A percentile compares a stretch with the other conserved stretches of the same genome.
Evolutionary conservation across 53 echinoderm and acorn worm genomes (phyloP).

Genomic region (Arbacia lixula): DNA sequence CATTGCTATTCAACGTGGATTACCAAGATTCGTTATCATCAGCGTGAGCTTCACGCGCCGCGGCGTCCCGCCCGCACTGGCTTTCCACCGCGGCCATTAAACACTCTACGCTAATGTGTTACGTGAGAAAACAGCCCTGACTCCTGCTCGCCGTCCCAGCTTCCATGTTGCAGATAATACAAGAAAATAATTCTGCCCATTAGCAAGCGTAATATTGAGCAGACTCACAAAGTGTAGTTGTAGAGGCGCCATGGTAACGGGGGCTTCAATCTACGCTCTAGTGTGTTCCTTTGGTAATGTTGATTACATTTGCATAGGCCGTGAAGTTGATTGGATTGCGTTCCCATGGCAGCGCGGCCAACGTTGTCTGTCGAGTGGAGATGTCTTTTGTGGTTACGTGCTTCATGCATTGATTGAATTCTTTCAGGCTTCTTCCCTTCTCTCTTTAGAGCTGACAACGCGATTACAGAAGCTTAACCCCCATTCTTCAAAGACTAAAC

Average conservation of each 20-base stretch:
- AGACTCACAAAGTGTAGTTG: constrained; percentile 24
- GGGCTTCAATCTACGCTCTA: constrained; percentile 23
- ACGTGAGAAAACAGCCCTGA: no score
- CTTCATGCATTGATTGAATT: constrained; percentile 7
- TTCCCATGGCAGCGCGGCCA: constrained; percentile 31
- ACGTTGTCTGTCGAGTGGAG: neutral
- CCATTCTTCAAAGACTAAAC: no score
- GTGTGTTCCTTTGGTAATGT: constrained; percentile 53
- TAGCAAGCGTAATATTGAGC: neutral
- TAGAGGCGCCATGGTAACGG: constrained; percentile 41
- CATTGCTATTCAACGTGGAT: no score
- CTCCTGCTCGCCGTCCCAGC: neutral
- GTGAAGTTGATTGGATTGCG: constrained; percentile 46
- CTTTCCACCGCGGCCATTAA: no score
- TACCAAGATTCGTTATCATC: no score
- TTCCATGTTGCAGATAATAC: constrained; percentile 31
- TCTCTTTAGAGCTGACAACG: no score
- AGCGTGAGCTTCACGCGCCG: no score
- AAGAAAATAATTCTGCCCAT: constrained; percentile 19
- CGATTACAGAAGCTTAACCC: no score
- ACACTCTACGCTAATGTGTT: no score
- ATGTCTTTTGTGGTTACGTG: neutral
- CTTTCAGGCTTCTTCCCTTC: no score
- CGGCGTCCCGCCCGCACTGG: no score
- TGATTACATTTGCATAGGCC: constrained; percentile 63